These are phyloP conservation scores for Panthera tigris DNA, from an alignment of 2,113 vertebrate species.

Conservation along the genomic window DNA sequence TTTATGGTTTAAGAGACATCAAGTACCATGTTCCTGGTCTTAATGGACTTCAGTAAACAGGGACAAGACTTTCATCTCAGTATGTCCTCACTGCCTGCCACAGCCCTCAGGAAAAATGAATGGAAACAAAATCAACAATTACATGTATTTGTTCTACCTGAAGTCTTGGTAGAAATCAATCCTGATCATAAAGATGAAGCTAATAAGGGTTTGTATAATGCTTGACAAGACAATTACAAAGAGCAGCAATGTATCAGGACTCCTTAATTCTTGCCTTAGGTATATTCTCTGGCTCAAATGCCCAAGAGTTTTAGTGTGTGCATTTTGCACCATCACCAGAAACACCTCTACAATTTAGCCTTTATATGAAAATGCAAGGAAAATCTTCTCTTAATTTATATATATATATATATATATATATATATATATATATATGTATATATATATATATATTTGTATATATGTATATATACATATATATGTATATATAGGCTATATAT, in stretches of 20 bases:
- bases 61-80: neutral
- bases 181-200: neutral
- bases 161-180: neutral
- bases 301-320: neutral
- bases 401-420: no score
- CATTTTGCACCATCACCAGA: neutral
- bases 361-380: neutral
- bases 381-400: neutral
- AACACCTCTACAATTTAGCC: neutral
- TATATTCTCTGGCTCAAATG: no score
- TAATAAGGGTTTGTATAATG: no score
- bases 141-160: neutral
- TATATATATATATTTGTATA: no score
- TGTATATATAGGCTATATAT: no score
- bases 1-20: neutral
- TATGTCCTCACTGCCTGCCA: neutral
- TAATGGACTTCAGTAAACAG: neutral
- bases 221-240: neutral
- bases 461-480: no score
- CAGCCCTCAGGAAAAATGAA: neutral
- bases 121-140: neutral
- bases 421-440: no score
- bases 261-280: neutral
- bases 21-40: neutral
- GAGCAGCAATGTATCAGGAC: fast-evolving